Conservation (phyloP, 2,888 invertebrate genomes). For the Polydrusus cervinus region DNA sequence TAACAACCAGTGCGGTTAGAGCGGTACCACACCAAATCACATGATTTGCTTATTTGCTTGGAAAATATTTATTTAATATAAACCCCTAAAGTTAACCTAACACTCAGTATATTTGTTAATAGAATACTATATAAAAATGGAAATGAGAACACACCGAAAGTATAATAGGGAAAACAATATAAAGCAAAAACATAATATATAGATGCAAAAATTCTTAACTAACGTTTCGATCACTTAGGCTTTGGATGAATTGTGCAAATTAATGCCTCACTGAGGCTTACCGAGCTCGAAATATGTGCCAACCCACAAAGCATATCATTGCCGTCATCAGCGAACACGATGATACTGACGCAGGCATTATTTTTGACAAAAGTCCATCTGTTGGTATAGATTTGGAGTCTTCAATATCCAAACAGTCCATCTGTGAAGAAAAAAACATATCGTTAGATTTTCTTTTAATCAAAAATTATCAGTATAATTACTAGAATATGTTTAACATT, state of each 20-base stretch:
- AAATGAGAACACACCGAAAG: constrained; percentile 68
- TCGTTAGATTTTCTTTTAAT: neutral
- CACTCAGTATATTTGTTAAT: constrained; percentile 63
- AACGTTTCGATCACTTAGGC: constrained; percentile 66
- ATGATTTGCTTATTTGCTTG: constrained; percentile 54
- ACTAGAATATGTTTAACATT: neutral
- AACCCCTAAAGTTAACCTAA: constrained; percentile 61
- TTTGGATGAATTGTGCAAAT: constrained; percentile 65
- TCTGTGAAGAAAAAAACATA: constrained; percentile 52
- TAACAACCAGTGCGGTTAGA: constrained; percentile 50
- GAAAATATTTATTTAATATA: constrained; percentile 54
- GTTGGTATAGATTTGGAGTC: constrained; percentile 42
- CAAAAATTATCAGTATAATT: neutral
- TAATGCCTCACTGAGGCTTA: constrained; percentile 71
- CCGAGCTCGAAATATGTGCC: constrained; percentile 75
- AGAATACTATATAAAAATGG: constrained; percentile 60
- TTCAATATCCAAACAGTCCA: constrained; percentile 45
- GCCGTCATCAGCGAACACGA: constrained; percentile 73
- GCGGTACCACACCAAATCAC: constrained; percentile 53
- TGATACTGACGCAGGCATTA: constrained; percentile 70
- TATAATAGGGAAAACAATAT: constrained; percentile 61
- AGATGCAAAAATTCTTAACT: constrained; percentile 52
- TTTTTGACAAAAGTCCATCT: constrained; percentile 74
- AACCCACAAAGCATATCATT: constrained; percentile 77
- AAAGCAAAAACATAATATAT: constrained; percentile 63